Evolutionary conservation across 1,140 invertebrate species (phyloP), one percentile per base, ranked within the genome.

Genomic region (Orussus abietinus): DNA sequence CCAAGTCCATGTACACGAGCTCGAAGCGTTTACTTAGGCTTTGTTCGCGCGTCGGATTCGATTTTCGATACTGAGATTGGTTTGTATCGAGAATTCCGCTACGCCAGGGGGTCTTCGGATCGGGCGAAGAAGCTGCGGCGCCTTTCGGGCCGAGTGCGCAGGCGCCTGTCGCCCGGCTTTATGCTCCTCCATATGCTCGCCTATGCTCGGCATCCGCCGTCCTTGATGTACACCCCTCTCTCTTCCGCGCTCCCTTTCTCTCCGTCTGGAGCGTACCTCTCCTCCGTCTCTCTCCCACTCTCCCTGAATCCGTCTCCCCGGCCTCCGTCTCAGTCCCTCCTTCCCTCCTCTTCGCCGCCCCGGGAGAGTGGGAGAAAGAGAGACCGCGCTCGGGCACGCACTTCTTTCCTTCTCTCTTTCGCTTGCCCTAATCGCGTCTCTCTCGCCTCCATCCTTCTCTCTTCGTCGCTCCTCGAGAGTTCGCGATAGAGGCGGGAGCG

Each of bases 401-500:
- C n/a, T n/a, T 11, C 25, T 41, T 38, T 28, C 17, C 34, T n/a
- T 9, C 31, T 49, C 34, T 41, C n/a, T 46, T n/a, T 38, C 28
- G 15, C 34, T 46, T 37, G 42, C 21, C 45, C 22, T 41, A 33
- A 39, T 18, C 13, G 28, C 21, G 21, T n/a, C 12, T 26, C 42
- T 38, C 34, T 45, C 32, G 17, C 20, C 29, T 12, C 32, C 15
- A 30, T 42, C 22, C 25, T 15, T 37, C 18, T 42, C 41, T 51
- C 32, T 22, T 32, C 15, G 14, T 42, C 45, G 31, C 38, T 34
- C 30, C 40, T 44, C 42, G 18, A 43, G 51, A 42, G 45, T 39
- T 41, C 39, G 31, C 46, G 41, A 45, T 46, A 39, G n/a, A n/a
- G 38, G 51, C 55, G 57, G 56, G 57, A 59, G 57, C 52, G 57